Evolutionary conservation across 2,113 vertebrate genomes (phyloP).

Genomic region (Isurus oxyrinchus): DNA sequence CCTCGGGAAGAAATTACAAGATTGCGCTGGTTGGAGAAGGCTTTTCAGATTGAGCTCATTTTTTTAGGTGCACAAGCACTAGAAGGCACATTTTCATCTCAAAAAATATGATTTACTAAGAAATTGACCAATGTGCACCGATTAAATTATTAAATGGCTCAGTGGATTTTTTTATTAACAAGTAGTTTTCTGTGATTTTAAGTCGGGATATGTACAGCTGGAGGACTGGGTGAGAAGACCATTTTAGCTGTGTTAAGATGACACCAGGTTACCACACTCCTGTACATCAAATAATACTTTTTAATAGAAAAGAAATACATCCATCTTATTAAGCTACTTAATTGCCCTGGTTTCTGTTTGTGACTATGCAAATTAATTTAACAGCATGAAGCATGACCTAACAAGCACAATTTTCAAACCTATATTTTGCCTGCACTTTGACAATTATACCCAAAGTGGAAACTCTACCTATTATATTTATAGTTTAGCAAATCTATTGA

Average conservation of each 20-base stretch:
- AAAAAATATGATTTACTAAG: neutral
- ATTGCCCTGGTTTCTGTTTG: neutral
- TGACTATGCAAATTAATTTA: neutral
- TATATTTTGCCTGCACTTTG: neutral
- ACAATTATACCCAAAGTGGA: neutral
- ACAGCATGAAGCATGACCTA: neutral
- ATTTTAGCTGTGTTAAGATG: neutral
- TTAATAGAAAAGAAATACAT: neutral
- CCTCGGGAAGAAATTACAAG: neutral
- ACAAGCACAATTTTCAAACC: neutral
- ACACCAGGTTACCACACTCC: neutral
- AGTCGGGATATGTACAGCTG: neutral
- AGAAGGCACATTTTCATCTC: neutral
- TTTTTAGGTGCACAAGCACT: neutral
- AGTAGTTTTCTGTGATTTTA: neutral
- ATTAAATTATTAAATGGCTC: neutral
- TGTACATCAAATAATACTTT: neutral
- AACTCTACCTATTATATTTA: neutral
- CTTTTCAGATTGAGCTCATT: neutral
- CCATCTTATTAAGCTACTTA: neutral
- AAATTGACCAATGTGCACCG: neutral
- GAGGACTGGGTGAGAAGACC: neutral
- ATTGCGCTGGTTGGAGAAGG: neutral
- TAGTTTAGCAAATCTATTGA: neutral
- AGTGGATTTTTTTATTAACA: neutral